Conservation (phyloP, 2,888 invertebrate species). For the Philhelius pedissequus region DNA sequence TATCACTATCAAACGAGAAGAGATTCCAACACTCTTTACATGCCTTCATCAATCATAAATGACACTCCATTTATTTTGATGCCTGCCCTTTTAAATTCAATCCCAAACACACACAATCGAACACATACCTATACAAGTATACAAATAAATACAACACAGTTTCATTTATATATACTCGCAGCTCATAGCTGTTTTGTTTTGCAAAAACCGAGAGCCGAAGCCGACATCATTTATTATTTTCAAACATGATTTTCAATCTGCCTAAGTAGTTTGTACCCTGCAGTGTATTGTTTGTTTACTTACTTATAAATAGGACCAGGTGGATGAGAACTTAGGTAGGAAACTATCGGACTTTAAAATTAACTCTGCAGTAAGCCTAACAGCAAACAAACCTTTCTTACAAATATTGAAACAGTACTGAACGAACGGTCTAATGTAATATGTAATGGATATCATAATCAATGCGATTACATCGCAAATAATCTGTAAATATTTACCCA, state of each 20-base stretch:
- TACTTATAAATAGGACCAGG: not conserved
- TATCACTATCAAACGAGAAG: not conserved
- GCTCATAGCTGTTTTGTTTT: not conserved
- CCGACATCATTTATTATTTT: conserved; percentile 58
- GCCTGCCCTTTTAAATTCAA: not conserved
- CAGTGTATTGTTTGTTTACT: conserved; percentile 23
- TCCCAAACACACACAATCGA: not conserved
- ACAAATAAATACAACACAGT: not conserved
- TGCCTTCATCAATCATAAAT: conserved; percentile 61
- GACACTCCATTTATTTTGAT: conserved; percentile 60
- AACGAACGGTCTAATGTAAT: conserved; percentile 25
- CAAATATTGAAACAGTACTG: conserved; percentile 54
- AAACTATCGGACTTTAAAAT: conserved; percentile 39
- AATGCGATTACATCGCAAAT: conserved; percentile 57
- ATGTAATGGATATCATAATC: conserved; percentile 62
- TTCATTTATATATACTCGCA: not conserved
- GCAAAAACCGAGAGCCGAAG: conserved; percentile 11
- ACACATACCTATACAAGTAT: not conserved
- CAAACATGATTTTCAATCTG: conserved; percentile 58
- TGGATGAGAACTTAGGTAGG: not conserved
- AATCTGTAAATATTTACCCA: conserved; percentile 60
- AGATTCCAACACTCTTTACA: conserved; percentile 16
- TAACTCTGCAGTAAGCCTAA: conserved; percentile 48
- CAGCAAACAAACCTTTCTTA: conserved; percentile 49
- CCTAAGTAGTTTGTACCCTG: conserved; percentile 46